Evolutionary conservation across 2,113 vertebrate species (phyloP), one percentile per base, ranked within the genome.

Genomic region (Pleuronectes platessa): DNA sequence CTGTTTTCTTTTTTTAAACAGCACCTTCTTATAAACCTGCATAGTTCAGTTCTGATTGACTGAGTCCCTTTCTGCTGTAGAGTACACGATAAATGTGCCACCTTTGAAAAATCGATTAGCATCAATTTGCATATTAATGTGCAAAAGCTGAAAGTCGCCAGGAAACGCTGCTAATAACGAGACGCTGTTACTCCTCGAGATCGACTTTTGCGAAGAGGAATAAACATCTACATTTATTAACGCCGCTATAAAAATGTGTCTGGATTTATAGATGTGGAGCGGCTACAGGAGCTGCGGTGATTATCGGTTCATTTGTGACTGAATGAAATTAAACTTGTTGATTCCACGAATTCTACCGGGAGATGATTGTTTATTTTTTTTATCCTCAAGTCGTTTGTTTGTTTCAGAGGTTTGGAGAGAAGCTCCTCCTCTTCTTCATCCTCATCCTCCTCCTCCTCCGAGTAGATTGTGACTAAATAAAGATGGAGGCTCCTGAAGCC

Each of bases 61-160:
- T 66, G 76, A 76, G 65, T 79, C 86, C 86, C 60, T 65, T 65
- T 11, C 67, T 3, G 69, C 81, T 49, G 78, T 62, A 83, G 86
- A 85, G 78, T 5, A 83, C 83, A 59, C 67, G 71, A 78, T 79
- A 78, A 84, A 85, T 71, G 60, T 61, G 76, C 67, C 84, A 76
- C 82, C 84, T 66, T 64, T 53, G 64, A 81, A 82, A 82, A 89
- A 84, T 84, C 79, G 65, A 84, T 87, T 87, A 81, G 81, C 85
- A 70, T 80, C 84, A 18, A 91, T 91, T 91, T 87, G 72, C 86
- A 87, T 86, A 74, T 86, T 91, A 86, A 91, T 86, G 74, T 51
- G 77, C 64, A 55, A 55, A 72, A 27, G 24, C 60, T 35, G 68
- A 74, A 78, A 86, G 73, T 73, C 76, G 17, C 64, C 61, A 68